These are phyloP conservation scores for Zaprionus lineosus DNA, from an alignment of 2,888 invertebrate species.

Conservation along the genomic window DNA sequence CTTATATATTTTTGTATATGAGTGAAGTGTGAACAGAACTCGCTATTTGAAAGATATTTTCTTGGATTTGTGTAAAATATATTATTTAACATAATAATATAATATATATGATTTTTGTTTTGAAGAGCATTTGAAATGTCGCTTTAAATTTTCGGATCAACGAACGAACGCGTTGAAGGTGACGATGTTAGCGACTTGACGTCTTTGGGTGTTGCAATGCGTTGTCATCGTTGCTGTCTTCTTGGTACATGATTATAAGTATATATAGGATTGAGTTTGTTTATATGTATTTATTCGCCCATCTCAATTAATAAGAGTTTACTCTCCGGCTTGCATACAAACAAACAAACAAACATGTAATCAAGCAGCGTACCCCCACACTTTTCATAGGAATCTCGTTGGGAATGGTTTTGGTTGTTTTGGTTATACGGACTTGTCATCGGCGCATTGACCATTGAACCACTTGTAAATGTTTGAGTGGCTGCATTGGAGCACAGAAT, in stretches of 20 bases:
- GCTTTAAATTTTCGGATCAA: constrained; percentile 3
- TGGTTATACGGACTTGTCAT: constrained; percentile 55
- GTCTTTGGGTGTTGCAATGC: constrained; percentile 23
- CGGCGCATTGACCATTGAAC: constrained; percentile 15
- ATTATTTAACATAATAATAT: too few species aligned
- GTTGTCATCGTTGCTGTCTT: constrained; percentile 34
- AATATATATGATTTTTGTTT: too few species aligned
- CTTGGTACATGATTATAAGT: constrained; percentile 5
- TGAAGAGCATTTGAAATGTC: background rate
- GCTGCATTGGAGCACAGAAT: constrained; percentile 14
- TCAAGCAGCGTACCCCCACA: constrained; percentile 51
- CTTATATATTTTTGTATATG: too few species aligned
- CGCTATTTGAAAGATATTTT: too few species aligned
- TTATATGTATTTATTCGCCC: constrained; percentile 17
- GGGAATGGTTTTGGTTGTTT: constrained; percentile 47
- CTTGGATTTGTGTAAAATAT: too few species aligned
- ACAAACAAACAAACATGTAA: constrained; percentile 36
- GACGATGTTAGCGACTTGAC: constrained; percentile 18
- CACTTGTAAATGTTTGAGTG: constrained; percentile 31
- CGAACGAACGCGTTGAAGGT: constrained; percentile 22
- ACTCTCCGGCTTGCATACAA: constrained; percentile 60
- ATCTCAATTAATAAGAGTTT: constrained; percentile 67
- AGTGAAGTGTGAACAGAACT: too few species aligned
- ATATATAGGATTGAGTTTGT: background rate
- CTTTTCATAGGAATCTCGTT: constrained; percentile 56